Evolutionary conservation across 2,797 vertebrate genomes (phyloP).

Genomic region (Enteromius anoplus): DNA sequence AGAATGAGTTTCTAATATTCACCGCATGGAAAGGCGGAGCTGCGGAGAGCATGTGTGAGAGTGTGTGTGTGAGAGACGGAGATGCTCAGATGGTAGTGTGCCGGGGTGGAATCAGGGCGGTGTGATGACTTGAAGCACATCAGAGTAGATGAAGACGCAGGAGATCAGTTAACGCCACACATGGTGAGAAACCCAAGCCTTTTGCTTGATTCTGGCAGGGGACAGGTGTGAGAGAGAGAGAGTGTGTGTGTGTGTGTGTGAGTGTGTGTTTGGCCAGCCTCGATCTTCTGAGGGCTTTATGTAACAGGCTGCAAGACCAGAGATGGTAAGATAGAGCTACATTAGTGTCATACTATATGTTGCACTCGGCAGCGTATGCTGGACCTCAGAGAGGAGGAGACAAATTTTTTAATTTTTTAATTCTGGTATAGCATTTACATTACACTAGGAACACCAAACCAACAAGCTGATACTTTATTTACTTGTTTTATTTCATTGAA

Average conservation of each 20-base stretch:
- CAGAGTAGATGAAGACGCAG: constrained; percentile 42
- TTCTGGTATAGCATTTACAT: not conserved
- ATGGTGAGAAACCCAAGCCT: constrained; percentile 56
- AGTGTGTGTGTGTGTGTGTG: not conserved
- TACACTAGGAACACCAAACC: not conserved
- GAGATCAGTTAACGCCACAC: constrained; percentile 42
- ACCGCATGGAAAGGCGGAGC: constrained; percentile 51
- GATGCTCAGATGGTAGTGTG: constrained; percentile 47
- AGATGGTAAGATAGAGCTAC: constrained; percentile 29
- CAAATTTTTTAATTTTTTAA: not conserved
- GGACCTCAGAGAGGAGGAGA: not conserved
- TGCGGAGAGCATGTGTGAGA: constrained; percentile 18
- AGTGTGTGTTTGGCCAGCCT: constrained; percentile 23
- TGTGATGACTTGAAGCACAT: constrained; percentile 54
- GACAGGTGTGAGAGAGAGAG: not conserved
- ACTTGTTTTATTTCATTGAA: not conserved
- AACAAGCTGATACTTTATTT: not conserved
- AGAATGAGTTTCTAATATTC: constrained; percentile 62
- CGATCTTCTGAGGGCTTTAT: constrained; percentile 52
- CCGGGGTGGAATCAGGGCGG: constrained; percentile 33
- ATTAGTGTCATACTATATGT: constrained; percentile 20
- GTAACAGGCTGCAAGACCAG: constrained; percentile 53
- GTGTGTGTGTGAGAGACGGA: constrained; percentile 30
- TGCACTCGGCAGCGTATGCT: not conserved
- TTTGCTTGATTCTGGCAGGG: constrained; percentile 28